phyloP scores from a whole-genome alignment of 1,140 invertebrate species.

The Atta cephalotes region DNA sequence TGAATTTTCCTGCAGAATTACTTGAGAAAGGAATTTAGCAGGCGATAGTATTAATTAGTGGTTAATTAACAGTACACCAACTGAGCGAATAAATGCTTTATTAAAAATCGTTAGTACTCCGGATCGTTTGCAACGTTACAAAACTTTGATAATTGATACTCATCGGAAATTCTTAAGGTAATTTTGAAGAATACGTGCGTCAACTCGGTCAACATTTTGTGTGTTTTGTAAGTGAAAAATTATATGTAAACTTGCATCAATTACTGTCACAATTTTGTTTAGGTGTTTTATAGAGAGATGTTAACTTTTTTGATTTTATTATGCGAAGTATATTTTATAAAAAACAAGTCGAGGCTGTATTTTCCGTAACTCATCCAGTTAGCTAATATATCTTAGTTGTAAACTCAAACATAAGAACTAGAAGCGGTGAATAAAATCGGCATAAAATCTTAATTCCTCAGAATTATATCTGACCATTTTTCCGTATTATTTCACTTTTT shows the following conservation, averaged over 20 bases:
- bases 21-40: conserved; percentile 59
- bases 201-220: conserved; percentile 23
- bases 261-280: conserved; percentile 29
- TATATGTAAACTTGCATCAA: background rate
- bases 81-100: conserved; percentile 15
- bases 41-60: conserved; percentile 54
- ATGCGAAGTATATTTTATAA: conserved; percentile 22
- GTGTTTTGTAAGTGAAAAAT: conserved; percentile 22
- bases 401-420: background rate
- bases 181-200: background rate
- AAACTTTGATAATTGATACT: conserved; percentile 48
- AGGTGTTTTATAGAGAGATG: background rate
- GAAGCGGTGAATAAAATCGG: background rate
- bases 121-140: conserved; percentile 26
- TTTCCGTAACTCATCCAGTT: background rate
- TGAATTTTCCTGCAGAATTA: conserved; percentile 63
- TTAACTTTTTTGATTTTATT: conserved; percentile 18
- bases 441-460: background rate
- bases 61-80: conserved; percentile 42
- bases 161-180: conserved; percentile 23
- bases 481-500: conserved; percentile 14
- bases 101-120: conserved; percentile 24
- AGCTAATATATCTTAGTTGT: background rate
- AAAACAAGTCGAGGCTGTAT: background rate
- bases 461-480: conserved; percentile 14